Evolutionary conservation across 64 coral and sea anemone genomes (phyloP).

Genomic region (Montipora capricornis): DNA sequence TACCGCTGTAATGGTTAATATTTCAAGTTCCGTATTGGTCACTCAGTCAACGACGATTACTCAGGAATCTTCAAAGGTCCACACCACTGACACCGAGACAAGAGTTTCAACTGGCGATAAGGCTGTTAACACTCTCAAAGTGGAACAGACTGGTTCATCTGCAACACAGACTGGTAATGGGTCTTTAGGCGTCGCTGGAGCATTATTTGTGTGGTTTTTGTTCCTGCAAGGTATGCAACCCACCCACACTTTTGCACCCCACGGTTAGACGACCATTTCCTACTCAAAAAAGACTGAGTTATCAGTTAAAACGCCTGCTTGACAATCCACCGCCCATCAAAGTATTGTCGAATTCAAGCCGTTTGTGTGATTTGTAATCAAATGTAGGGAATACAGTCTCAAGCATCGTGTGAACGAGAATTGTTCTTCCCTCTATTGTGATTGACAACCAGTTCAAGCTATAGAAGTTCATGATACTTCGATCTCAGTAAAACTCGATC

Average conservation of each 20-base stretch:
- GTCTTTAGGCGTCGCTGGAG: conserved; percentile 26
- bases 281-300: too few species aligned
- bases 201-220: conserved; percentile 45
- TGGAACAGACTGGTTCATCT: neutral
- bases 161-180: neutral
- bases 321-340: neutral
- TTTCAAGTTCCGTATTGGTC: neutral
- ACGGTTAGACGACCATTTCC: too few species aligned
- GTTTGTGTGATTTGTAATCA: too few species aligned
- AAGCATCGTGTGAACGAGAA: too few species aligned
- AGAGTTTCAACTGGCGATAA: neutral
- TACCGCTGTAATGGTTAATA: too few species aligned
- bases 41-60: neutral
- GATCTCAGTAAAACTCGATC: too few species aligned
- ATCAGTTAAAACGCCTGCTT: neutral
- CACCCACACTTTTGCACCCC: neutral
- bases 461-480: too few species aligned
- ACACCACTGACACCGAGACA: neutral
- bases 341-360: too few species aligned
- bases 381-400: too few species aligned
- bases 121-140: neutral
- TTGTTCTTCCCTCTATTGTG: too few species aligned
- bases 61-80: neutral
- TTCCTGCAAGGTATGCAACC: conserved; percentile 19
- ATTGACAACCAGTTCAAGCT: too few species aligned